Base-by-base conservation (phyloP, 2,113 vertebrate species). In the Salminus brasiliensis region DNA sequence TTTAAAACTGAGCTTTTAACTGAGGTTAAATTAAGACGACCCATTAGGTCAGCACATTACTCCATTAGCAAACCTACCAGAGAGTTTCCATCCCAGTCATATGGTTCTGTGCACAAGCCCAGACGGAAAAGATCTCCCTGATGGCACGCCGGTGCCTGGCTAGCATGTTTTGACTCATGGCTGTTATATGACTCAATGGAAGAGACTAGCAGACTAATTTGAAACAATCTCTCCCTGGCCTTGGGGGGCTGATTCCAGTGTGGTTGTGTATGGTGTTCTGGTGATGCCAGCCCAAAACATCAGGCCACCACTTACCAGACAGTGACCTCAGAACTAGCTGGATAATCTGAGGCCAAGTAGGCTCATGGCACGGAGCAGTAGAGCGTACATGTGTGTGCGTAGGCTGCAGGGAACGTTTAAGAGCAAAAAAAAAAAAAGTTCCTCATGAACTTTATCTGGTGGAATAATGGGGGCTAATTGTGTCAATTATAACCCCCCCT, bases 201-300 rank as follows among this genome's bases (percentile, higher is more conserved):
- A 47, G 27, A 23, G 12, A 60, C 34, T 63, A 63, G 36, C 27
- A 74, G 47, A 47, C 34, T 63, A 23, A 65, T 25, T 34, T 34
- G 13, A 62, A 74, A 74, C 72, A 74, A n/a, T 39, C 39, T 74
- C 72, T 73, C 15, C 0, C 32, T 41, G 16, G 43, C 3, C 47
- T 52, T n/a, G 21, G 21, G 47, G 16, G 30, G 30, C 29, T 34
- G 30, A 63, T 34, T 34, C 30, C 29, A 34, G 27, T 30, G 27
- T 27, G 11, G 59, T 1, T 30, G 47, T 52, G 30, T 13, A 62
- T 30, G 59, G 30, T 21, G 27, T 74, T 18, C 39, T 45, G 55
- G 55, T 30, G 25, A 74, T 27, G 21, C 36, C 53, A 60, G 15
- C 23, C 34, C 12, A 34, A 29, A 39, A 59, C 11, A 73, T 21